phyloP scores from a whole-genome alignment of 2,113 vertebrate genomes.

The Chloropsis cyanopogon region DNA sequence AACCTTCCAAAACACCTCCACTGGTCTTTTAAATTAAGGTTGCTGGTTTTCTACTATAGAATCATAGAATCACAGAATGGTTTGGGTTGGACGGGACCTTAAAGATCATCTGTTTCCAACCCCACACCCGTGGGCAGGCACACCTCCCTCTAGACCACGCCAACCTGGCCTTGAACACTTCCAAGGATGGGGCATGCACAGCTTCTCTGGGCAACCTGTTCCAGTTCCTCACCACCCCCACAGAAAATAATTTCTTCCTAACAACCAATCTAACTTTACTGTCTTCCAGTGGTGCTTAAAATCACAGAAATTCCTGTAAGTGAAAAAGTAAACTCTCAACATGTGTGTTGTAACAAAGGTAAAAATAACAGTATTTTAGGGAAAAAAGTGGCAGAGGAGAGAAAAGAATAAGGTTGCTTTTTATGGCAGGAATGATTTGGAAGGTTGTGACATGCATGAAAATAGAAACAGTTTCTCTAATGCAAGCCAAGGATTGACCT shows the following conservation, averaged over 20 bases:
- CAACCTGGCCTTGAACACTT: background rate
- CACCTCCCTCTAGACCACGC: background rate
- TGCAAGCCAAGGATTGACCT: background rate
- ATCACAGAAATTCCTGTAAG: background rate
- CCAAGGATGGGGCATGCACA: background rate
- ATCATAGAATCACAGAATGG: background rate
- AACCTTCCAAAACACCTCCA: background rate
- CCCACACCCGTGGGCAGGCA: fast-evolving
- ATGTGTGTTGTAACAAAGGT: background rate
- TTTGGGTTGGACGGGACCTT: background rate
- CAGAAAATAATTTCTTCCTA: background rate
- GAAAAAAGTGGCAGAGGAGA: background rate
- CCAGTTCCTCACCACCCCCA: background rate
- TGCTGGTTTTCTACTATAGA: background rate
- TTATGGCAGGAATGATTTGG: background rate
- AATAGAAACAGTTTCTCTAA: background rate
- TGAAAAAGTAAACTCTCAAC: background rate
- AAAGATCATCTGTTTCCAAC: background rate
- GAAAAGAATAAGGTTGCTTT: background rate
- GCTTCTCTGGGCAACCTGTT: background rate
- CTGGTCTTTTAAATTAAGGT: background rate
- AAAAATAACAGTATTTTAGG: background rate
- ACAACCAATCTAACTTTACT: background rate
- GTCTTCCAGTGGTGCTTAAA: background rate
- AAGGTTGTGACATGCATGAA: background rate